A percentile compares a stretch with the other conserved stretches of the same genome.
phyloP scores from a whole-genome alignment of 2,888 invertebrate species.

The Drosophila paramelanica region DNA sequence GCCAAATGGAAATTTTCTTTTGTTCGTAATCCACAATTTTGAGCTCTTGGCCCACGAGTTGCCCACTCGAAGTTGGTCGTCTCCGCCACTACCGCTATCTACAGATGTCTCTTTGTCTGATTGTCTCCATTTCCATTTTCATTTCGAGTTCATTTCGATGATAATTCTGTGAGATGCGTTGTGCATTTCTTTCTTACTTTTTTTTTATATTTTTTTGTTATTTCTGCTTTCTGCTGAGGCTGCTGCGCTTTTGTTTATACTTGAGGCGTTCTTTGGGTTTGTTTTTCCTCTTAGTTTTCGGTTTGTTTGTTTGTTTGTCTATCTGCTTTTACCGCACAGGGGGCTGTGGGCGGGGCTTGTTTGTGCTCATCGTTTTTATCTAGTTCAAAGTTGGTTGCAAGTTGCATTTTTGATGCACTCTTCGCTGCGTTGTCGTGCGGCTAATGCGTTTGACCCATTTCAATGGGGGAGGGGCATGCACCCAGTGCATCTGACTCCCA shows the following conservation, averaged over 20 bases:
- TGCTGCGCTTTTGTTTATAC: constrained; percentile 73
- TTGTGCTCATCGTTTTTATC: constrained; percentile 32
- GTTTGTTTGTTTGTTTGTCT: constrained; percentile 32
- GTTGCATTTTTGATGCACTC: constrained; percentile 70
- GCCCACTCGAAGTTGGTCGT: constrained; percentile 63
- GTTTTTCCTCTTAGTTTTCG: constrained; percentile 23
- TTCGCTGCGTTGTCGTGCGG: constrained; percentile 53
- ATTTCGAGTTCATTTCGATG: constrained; percentile 64
- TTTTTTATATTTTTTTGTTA: too few relatives aligned
- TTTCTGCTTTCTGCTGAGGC: constrained; percentile 9
- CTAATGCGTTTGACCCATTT: constrained; percentile 73
- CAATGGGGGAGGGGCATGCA: constrained; percentile 42
- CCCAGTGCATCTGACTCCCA: constrained; percentile 45
- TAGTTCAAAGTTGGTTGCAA: constrained; percentile 62
- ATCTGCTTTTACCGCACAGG: constrained; percentile 9
- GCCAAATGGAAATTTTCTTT: constrained; percentile 58
- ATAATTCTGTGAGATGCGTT: constrained; percentile 56
- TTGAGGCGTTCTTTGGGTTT: constrained; percentile 44
- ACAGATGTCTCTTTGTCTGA: constrained; percentile 26
- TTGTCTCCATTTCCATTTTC: constrained; percentile 50
- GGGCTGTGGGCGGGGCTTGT: neutral
- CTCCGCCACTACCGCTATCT: neutral
- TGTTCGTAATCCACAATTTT: constrained; percentile 28
- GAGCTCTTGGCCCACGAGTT: constrained; percentile 20
- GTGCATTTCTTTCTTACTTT: constrained; percentile 36